phyloP scores from a whole-genome alignment of 2,888 invertebrate species.

The Parnassius mnemosyne region DNA sequence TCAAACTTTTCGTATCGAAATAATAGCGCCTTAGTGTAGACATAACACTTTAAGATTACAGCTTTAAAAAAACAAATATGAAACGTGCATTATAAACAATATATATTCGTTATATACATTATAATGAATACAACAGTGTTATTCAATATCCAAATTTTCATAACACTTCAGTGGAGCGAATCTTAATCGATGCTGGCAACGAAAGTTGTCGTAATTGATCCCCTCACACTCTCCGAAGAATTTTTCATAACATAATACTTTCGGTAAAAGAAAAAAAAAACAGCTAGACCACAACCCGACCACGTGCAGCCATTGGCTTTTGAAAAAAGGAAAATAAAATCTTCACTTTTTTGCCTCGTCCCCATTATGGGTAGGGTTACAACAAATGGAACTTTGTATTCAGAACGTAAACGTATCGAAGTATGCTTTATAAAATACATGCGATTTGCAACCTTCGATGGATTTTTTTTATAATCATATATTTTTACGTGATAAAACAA shows the following conservation, averaged over 20 bases:
- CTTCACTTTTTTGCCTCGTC: conserved; percentile 62
- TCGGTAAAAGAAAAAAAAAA: conserved; percentile 61
- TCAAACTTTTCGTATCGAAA: too few relatives aligned
- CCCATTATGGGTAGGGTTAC: conserved; percentile 70
- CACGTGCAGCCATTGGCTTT: conserved; percentile 70
- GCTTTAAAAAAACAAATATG: background rate
- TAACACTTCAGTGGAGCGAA: conserved; percentile 28
- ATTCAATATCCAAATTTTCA: conserved; percentile 33
- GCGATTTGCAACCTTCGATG: background rate
- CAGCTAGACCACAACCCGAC: conserved; percentile 69
- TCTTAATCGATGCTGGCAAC: conserved; percentile 35
- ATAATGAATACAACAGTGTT: background rate
- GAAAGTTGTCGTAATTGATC: conserved; percentile 57
- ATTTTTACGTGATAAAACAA: too few relatives aligned
- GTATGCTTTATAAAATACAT: conserved; percentile 32
- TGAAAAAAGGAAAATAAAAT: conserved; percentile 62
- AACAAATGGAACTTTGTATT: conserved; percentile 68
- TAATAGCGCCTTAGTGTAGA: too few relatives aligned
- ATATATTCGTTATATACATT: too few relatives aligned
- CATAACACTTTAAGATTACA: too few relatives aligned
- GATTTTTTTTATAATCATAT: background rate
- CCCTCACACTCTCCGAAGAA: conserved; percentile 50
- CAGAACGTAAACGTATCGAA: conserved; percentile 46
- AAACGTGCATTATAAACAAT: too few relatives aligned
- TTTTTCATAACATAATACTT: conserved; percentile 72